Evolutionary conservation across 64 coral and sea anemone genomes (phyloP), one percentile per base, ranked within the genome.

Genomic region (Exaiptasia diaphana): DNA sequence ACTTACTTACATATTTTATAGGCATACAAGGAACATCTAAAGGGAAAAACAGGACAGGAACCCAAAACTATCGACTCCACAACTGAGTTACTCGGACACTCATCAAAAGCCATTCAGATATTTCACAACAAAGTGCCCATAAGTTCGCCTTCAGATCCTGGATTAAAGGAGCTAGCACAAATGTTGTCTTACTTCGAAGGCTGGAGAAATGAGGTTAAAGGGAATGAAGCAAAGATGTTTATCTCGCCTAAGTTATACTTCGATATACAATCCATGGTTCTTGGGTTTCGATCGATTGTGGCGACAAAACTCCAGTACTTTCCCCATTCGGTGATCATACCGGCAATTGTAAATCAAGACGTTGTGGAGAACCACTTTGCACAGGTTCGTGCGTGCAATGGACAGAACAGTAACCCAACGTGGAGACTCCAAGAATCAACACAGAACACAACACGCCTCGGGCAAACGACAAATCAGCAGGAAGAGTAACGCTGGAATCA

Each of bases 401-500:
- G n/a, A n/a, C n/a, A n/a, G n/a, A n/a, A n/a, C n/a, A n/a, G n/a
- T n/a, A n/a, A n/a, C n/a, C n/a, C n/a, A n/a, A n/a, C n/a, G n/a
- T n/a, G n/a, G n/a, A n/a, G n/a, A n/a, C 63, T 67, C 33, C 63
- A 67, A 67, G 63, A 67, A 28, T 17, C 23, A 67, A 34, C 63
- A 33, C 75, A 78, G 33, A 54, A 78, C 34, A 63, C 81, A 12
- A 68, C 73, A 13, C 10, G 63, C 54, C 73, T 53, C 73, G 81
- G 81, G 11, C 46, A 84, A 55, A 56, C 81, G 2, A 72, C 50
- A n/a, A 0, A 71, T 84, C 0, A 71, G 81, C 68, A 53, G 22
- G 25, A 84, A 84, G 41, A 71, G 81, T 32, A 84, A 84, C 26
- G 64, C 81, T 28, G 81, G 81, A 7, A 55, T 60, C 49, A 59